Evolutionary conservation across 2,888 invertebrate species (phyloP), one percentile per base, ranked within the genome.

Genomic region (Apamea crenata): DNA sequence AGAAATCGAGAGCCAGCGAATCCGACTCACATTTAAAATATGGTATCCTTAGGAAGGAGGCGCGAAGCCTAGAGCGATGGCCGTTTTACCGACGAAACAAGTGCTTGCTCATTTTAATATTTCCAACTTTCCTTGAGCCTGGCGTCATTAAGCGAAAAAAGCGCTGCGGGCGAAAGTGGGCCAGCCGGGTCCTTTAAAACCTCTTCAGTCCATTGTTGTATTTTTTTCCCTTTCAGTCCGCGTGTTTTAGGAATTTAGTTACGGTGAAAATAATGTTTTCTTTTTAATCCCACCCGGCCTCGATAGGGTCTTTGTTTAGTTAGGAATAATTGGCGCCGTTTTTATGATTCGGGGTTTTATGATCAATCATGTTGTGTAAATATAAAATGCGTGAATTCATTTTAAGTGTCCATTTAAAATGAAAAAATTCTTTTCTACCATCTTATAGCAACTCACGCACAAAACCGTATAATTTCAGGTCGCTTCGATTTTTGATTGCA

Each of bases 31-130:
- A 85, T 87, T 89, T 86, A 88, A 90, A 88, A 88, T 87, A 88
- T 89, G 84, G 84, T 84, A 81, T 82, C 82, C 86, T 87, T 88
- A 88, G 87, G 86, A 90, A 90, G 91, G 92, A 94, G 94, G 94
- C 94, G 95, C 91, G 92, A 95, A 94, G 91, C 93, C 94, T 92
- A 93, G 93, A 95, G 94, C 94, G 93, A 94, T 94, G 90, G 94
- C 92, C 94, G 94, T 94, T 96, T 96, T 93, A 94, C 94, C 93
- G 90, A 92, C 93, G 95, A 94, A 95, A 95, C 96, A 96, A 96
- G 96, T 95, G 95, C 96, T 95, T 93, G 95, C 95, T 96, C 96
- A 96, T 96, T 97, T 96, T 97, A 96, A 96, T 96, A 96, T 95
- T 96, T 94, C 94, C 95, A 95, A 95, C 93, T 95, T 96, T 93